These are phyloP conservation scores for Seriola aureovittata DNA, from an alignment of 2,113 vertebrate species.

Conservation along the genomic window DNA sequence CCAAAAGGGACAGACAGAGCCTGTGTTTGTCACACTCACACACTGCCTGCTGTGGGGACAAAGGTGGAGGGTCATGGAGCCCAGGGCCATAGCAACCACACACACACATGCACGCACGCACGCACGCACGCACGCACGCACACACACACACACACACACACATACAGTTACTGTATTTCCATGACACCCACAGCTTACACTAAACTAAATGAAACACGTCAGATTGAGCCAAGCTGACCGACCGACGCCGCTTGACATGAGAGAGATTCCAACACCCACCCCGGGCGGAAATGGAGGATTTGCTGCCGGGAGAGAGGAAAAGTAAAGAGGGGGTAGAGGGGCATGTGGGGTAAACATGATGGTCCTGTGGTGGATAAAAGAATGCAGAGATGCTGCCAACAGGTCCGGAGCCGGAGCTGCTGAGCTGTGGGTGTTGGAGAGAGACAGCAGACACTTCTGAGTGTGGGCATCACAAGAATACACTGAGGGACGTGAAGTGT, in stretches of 20 bases:
- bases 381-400: constrained; percentile 1
- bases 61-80: constrained; percentile 49
- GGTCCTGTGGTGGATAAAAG: background rate
- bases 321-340: background rate
- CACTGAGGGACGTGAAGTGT: background rate
- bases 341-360: constrained; percentile 15
- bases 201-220: constrained; percentile 39
- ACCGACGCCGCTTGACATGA: constrained; percentile 22
- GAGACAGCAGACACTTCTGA: constrained; percentile 15
- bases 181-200: constrained; percentile 27
- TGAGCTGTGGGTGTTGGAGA: constrained; percentile 20
- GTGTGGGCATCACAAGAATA: background rate
- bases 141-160: background rate
- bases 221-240: constrained; percentile 1
- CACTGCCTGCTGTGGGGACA: constrained; percentile 42
- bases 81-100: constrained; percentile 13
- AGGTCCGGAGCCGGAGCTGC: constrained; percentile 21
- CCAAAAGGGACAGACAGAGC: constrained; percentile 38
- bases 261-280: constrained; percentile 27
- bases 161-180: constrained; percentile 31
- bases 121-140: background rate
- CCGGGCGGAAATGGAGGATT: constrained; percentile 32
- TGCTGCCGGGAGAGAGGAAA: background rate
- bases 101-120: background rate
- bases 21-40: constrained; percentile 62